A percentile compares a stretch with the other conserved stretches of the same genome.
These are phyloP conservation scores for Ethmia dodecea DNA, from an alignment of 2,888 invertebrate genomes.

Conservation along the genomic window DNA sequence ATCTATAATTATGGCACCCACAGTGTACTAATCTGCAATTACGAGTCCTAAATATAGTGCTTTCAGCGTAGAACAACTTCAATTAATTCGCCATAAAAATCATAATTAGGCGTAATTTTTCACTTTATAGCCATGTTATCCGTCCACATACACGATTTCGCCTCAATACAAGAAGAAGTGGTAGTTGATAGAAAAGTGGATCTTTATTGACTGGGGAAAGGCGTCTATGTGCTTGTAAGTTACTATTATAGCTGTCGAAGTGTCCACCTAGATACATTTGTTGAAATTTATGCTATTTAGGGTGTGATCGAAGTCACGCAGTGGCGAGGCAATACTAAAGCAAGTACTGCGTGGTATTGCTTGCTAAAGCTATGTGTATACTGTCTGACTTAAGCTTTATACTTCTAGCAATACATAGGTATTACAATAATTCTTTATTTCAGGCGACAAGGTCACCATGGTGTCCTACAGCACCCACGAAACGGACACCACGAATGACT, in stretches of 20 bases:
- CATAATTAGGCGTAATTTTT: conserved; percentile 52
- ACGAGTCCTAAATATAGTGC: conserved; percentile 14
- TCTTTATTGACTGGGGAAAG: conserved; percentile 64
- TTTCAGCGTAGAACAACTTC: conserved; percentile 26
- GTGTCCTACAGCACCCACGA: no score
- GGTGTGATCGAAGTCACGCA: conserved; percentile 25
- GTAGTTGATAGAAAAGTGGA: conserved; percentile 60
- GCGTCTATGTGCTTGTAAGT: conserved; percentile 32
- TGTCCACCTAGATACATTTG: conserved; percentile 22
- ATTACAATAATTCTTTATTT: no score
- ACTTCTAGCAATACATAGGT: no score
- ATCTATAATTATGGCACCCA: conserved; percentile 15
- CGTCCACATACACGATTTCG: conserved; percentile 27
- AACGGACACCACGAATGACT: no score
- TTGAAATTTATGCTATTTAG: conserved; percentile 6
- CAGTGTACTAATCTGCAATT: conserved; percentile 10
- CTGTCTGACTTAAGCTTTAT: no score
- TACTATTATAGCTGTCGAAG: conserved; percentile 33
- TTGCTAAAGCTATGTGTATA: no score
- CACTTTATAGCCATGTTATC: conserved; percentile 34
- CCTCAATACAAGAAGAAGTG: conserved; percentile 33
- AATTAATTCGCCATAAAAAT: conserved; percentile 50
- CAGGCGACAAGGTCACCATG: no score
- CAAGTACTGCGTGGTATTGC: no score
- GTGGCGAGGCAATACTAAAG: not conserved